phyloP scores from a whole-genome alignment of 2,113 vertebrate species.

The Empidonax traillii region DNA sequence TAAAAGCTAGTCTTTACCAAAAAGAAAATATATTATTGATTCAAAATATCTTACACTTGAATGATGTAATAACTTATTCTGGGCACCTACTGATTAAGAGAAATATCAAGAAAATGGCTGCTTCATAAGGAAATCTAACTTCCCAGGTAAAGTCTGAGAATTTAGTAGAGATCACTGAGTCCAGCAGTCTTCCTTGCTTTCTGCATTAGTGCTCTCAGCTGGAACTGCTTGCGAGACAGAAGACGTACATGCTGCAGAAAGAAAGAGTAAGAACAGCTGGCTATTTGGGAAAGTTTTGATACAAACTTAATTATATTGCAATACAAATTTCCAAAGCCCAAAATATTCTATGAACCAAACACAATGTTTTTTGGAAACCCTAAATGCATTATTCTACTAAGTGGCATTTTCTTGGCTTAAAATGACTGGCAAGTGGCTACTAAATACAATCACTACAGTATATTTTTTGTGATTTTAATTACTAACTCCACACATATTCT shows the following conservation, averaged over 20 bases:
- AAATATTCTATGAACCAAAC: neutral
- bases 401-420: neutral
- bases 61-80: slow-evolving; percentile 85
- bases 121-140: slow-evolving; percentile 26
- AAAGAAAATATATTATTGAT: slow-evolving; percentile 85
- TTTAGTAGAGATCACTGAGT: slow-evolving; percentile 96
- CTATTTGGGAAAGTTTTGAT: neutral
- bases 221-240: slow-evolving; percentile 97
- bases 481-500: neutral
- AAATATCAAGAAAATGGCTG: slow-evolving; percentile 62
- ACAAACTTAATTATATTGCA: neutral
- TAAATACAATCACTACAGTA: neutral
- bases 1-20: slow-evolving; percentile 89
- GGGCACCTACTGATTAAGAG: slow-evolving; percentile 75
- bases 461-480: neutral
- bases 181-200: slow-evolving; percentile 98
- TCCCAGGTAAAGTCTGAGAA: slow-evolving; percentile 3
- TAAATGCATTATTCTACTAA: neutral
- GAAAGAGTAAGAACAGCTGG: neutral
- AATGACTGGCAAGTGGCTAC: neutral
- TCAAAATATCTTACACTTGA: slow-evolving; percentile 86
- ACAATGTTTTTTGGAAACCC: neutral
- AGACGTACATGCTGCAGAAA: slow-evolving; percentile 90
- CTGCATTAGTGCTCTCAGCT: slow-evolving; percentile 97
- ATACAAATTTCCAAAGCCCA: neutral